A percentile compares a stretch with the other conserved stretches of the same genome.
These are phyloP conservation scores for Xestia xanthographa DNA, from an alignment of 2,888 invertebrate genomes.

Conservation along the genomic window DNA sequence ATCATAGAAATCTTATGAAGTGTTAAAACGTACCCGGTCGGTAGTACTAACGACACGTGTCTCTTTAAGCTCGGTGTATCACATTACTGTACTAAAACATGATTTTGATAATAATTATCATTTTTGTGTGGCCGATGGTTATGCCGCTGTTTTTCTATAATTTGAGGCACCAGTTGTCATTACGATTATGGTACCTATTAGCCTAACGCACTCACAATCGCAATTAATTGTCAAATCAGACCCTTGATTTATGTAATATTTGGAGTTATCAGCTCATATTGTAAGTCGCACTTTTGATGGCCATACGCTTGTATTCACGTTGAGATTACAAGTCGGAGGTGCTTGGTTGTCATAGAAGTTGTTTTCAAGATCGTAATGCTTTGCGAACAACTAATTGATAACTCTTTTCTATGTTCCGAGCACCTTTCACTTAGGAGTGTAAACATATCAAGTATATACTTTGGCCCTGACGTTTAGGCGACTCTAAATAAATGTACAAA, in stretches of 20 bases:
- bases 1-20: conserved; percentile 22
- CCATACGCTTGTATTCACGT: conserved; percentile 19
- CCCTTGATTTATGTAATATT: conserved; percentile 1
- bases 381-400: neutral
- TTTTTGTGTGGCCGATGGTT: neutral
- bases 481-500: conserved; percentile 61
- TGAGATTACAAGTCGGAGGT: conserved; percentile 26
- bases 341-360: conserved; percentile 13
- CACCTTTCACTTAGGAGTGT: conserved; percentile 15
- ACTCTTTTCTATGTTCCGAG: neutral
- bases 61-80: neutral
- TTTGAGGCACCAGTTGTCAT: conserved; percentile 3
- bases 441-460: conserved; percentile 22
- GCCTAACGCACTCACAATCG: conserved; percentile 22
- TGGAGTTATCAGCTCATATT: conserved; percentile 17
- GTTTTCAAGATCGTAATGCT: neutral
- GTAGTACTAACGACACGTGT: neutral
- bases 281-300: conserved; percentile 37
- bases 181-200: conserved; percentile 14
- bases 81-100: neutral
- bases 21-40: neutral
- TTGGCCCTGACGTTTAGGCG: conserved; percentile 18
- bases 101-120: neutral
- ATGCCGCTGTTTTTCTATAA: conserved; percentile 11
- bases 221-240: conserved; percentile 31